Percentiles rank a stretch among this genome's conserved stretches.
phyloP scores from a whole-genome alignment of 2,888 invertebrate species.

The Microdon myrmicae region DNA sequence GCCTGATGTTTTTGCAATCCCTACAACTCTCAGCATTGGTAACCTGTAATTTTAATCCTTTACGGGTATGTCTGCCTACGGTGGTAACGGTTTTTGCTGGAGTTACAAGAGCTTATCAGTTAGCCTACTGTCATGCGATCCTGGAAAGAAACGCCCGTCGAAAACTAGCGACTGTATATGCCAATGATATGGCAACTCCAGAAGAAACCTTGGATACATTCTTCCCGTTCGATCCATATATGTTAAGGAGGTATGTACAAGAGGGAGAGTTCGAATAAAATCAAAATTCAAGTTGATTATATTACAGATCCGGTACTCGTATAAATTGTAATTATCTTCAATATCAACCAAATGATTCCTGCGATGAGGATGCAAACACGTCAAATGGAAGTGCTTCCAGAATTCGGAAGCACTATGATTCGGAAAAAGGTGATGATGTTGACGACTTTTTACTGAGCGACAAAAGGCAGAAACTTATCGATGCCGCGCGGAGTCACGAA shows the following conservation, averaged over 20 bases:
- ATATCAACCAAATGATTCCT: constrained; percentile 66
- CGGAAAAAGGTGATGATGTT: constrained; percentile 62
- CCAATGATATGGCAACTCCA: constrained; percentile 68
- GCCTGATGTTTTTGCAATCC: constrained; percentile 80
- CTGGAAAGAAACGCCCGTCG: constrained; percentile 84
- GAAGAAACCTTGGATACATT: constrained; percentile 72
- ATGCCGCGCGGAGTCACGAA: constrained; percentile 59
- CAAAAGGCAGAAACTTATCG: constrained; percentile 58
- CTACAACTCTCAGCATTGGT: constrained; percentile 88
- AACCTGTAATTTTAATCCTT: constrained; percentile 86
- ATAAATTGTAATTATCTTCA: constrained; percentile 68
- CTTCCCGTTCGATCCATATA: constrained; percentile 93
- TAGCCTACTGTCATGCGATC: constrained; percentile 91
- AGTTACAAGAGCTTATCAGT: constrained; percentile 83
- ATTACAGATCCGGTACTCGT: constrained; percentile 64
- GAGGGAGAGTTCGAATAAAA: neutral
- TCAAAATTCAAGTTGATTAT: neutral
- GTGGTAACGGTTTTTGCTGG: constrained; percentile 85
- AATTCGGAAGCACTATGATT: constrained; percentile 62
- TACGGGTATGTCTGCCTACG: constrained; percentile 81
- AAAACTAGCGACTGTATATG: constrained; percentile 71
- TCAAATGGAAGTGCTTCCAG: constrained; percentile 13
- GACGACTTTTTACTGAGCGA: constrained; percentile 65
- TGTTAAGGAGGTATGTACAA: constrained; percentile 70
- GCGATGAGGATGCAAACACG: constrained; percentile 53